Percentiles rank a stretch among this genome's conserved stretches.
Evolutionary conservation across 2,797 vertebrate genomes (phyloP).

Genomic region (Phaenicophaeus curvirostris): DNA sequence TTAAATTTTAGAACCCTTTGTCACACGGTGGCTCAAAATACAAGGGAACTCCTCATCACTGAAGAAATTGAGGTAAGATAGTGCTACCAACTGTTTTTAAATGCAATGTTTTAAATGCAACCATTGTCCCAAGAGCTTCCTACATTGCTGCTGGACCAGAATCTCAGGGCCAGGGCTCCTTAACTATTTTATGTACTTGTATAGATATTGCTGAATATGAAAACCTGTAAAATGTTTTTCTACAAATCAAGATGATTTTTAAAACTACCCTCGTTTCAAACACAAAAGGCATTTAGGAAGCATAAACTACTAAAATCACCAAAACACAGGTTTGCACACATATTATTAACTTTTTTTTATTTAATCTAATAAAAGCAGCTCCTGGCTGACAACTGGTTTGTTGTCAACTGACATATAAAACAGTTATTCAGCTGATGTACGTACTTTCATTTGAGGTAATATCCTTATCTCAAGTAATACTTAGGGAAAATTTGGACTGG

Average conservation of each 20-base stretch:
- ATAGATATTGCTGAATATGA: neutral
- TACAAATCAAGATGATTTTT: neutral
- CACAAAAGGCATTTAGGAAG: neutral
- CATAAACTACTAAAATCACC: neutral
- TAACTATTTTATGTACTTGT: neutral
- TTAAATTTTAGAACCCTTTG: neutral
- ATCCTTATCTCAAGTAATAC: neutral
- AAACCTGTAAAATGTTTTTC: neutral
- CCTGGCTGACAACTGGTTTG: neutral
- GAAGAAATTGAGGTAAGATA: neutral
- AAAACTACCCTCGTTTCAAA: neutral
- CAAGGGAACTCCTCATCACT: rapidly evolving
- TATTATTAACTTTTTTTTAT: neutral
- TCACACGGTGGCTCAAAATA: neutral
- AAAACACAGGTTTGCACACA: neutral
- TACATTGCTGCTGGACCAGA: neutral
- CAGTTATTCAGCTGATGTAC: neutral
- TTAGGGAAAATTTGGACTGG: neutral
- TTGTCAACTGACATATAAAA: neutral
- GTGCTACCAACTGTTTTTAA: neutral
- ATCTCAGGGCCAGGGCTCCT: neutral
- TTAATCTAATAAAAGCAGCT: neutral
- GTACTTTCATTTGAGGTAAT: neutral
- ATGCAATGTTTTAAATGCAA: neutral
- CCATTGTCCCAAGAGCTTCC: neutral